Evolutionary conservation across 37 sponge, comb jelly and placozoan species (phyloP), one percentile per base, ranked within the genome.

Genomic region (Oscarella lobularis): DNA sequence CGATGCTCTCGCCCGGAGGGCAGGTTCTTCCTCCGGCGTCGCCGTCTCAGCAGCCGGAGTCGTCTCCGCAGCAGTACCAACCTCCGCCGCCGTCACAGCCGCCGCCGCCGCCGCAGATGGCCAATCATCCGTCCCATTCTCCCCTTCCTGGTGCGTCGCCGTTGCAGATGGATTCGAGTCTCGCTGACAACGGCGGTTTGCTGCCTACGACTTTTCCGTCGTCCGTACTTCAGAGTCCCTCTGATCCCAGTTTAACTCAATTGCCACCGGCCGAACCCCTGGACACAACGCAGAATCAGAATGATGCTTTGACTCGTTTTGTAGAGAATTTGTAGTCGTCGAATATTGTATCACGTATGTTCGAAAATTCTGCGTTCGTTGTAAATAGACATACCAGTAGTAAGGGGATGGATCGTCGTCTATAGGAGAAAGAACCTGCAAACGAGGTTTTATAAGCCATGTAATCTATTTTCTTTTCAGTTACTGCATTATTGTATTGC

Each of bases 271-370:
- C n/a, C n/a, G n/a, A n/a, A n/a, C 14, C 20, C 9, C 60, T 48
- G 9, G 60, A 48, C 60, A 48, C 14, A 9, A 48, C 60, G 20
- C 60, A 9, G 60, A 48, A 9, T 27, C 60, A 9, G 9, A 9
- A 48, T 27, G 60, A 48, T 48, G 60, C 60, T 48, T 48, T 48
- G 60, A 48, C 60, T 48, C 20, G 9, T 9, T 48, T 48, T 48
- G 60, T 48, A 20, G 60, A 48, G 60, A 48, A 9, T 48, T 48
- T 48, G 60, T 48, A 48, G 60, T n/a, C n/a, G n/a, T n/a, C n/a
- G n/a, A n/a, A n/a, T n/a, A n/a, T n/a, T n/a, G n/a, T n/a, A n/a
- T n/a, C n/a, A n/a, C n/a, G n/a, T n/a, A n/a, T n/a, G n/a, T n/a
- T n/a, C n/a, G n/a, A n/a, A n/a, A n/a, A n/a, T n/a, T n/a, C n/a